Base-by-base conservation (phyloP, 2,888 invertebrate genomes). In the Watsonalla binaria region DNA sequence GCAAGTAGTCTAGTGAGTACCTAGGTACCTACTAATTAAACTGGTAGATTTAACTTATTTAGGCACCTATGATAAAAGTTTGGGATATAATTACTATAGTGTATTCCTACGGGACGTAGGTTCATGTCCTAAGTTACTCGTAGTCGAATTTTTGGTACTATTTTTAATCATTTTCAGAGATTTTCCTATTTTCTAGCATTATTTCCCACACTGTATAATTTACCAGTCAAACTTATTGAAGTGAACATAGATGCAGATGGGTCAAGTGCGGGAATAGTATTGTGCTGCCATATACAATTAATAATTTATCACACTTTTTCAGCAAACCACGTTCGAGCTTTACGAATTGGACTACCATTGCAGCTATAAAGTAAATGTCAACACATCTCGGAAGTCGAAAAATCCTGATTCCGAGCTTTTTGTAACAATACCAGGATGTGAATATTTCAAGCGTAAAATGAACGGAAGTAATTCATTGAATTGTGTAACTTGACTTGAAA, bases 271-370 rank as follows among this genome's bases (percentile, higher is more conserved):
- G 61, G 55, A 63, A 67, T 54, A 52, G 48, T 15, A 37, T 51
- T 47, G 54, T 59, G 55, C 58, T 64, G 55, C 62, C 62, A 54
- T 35, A 13, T 9, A 49, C 15, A 46, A 15, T 7, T 9, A 47
- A 47, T 45, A 48, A 51, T 49, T 6, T 56, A 45, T 55, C 57
- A 68, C 58, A 66, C n/a, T 55, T 63, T 91, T 88, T 54, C 82
- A 93, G 93, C 82, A 83, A 68, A 81, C 89, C 0, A 80, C 86
- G 34, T 92, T 92, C 62, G 92, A 93, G 66, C 80, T 93, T 37
- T 92, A 92, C 66, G 92, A 93, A 66, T 73, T 93, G 52, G 89
- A 92, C 53, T 93, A 92, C 67, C 83, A 88, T 55, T 93, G 93
- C 80, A 88, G 84, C 61, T 93, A 93, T 68, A 78, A 82, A 64